Base-by-base conservation (phyloP, 2,888 invertebrate genomes). In the Cordilura impudica region DNA sequence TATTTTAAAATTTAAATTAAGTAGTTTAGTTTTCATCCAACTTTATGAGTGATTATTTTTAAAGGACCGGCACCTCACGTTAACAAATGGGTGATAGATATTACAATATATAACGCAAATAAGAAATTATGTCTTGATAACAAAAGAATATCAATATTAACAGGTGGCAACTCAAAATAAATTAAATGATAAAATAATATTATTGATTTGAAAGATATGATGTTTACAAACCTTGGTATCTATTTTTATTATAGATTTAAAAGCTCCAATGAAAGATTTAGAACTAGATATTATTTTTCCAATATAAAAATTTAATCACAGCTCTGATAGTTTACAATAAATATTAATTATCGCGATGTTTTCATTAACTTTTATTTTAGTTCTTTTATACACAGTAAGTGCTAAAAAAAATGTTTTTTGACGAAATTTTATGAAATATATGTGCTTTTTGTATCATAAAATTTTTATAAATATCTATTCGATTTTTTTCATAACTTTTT, bases 161-260 rank as follows among this genome's bases (percentile, higher is more conserved):
- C 74, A 61, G 56, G 69, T 63, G 63, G 63, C 51, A 67, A 76
- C 69, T 26, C 49, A 63, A 43, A 35, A 43, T n/a, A 19, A 21
- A 35, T 6, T 4, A 16, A 23, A 29, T 35, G 31, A 14, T 26
- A 54, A 66, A 54, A 56, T 19, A 35, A 56, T 47, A 10, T 19
- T 53, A 72, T 70, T 45, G 49, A 58, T 77, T 77, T 47, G 16
- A n/a, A 60, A 35, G 21, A 43, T 31, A 54, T n/a, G n/a, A n/a
- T 61, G 23, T 61, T 72, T 77, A 77, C 77, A 72, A 72, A 77
- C 77, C 58, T 77, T 72, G 45, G n/a, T 71, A 23, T 51, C 19
- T 77, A 47, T 53, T 66, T 77, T 66, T 16, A 45, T 21, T 21
- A 60, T 49, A 65, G 31, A 45, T 45, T 61, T 54, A 54, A 54